Evolutionary conservation across 2,113 vertebrate genomes (phyloP).

Genomic region (Periophthalmodon schlosseri): DNA sequence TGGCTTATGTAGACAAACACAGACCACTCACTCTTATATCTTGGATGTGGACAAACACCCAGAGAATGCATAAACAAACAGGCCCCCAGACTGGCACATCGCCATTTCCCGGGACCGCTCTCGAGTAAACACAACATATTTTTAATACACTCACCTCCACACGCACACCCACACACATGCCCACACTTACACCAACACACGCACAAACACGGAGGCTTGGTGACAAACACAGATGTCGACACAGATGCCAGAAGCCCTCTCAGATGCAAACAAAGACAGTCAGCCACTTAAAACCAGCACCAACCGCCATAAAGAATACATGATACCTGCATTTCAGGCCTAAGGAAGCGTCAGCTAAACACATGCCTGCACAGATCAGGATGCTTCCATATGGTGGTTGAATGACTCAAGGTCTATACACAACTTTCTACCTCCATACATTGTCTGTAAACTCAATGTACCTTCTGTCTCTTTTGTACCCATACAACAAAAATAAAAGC

Average conservation of each 20-base stretch:
- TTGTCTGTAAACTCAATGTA: not conserved
- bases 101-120: constrained; percentile 41
- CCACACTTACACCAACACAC: constrained; percentile 30
- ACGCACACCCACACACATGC: constrained; percentile 39
- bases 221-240: constrained; percentile 72
- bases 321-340: constrained; percentile 21
- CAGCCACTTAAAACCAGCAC: constrained; percentile 64
- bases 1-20: constrained; percentile 42
- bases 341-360: no score
- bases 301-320: constrained; percentile 61
- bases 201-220: constrained; percentile 3
- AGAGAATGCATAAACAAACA: constrained; percentile 39
- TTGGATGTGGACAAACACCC: constrained; percentile 36
- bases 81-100: constrained; percentile 36
- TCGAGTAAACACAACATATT: constrained; percentile 43
- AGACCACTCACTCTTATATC: constrained; percentile 33
- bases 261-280: constrained; percentile 65
- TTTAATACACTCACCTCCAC: constrained; percentile 43
- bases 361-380: not conserved
- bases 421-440: not conserved
- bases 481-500: not conserved
- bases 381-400: not conserved
- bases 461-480: not conserved
- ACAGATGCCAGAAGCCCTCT: constrained; percentile 62
- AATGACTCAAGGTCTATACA: no score